A percentile compares a stretch with the other conserved stretches of the same genome.
These are phyloP conservation scores for Nibea albiflora DNA, from an alignment of 2,113 vertebrate species.

Conservation along the genomic window DNA sequence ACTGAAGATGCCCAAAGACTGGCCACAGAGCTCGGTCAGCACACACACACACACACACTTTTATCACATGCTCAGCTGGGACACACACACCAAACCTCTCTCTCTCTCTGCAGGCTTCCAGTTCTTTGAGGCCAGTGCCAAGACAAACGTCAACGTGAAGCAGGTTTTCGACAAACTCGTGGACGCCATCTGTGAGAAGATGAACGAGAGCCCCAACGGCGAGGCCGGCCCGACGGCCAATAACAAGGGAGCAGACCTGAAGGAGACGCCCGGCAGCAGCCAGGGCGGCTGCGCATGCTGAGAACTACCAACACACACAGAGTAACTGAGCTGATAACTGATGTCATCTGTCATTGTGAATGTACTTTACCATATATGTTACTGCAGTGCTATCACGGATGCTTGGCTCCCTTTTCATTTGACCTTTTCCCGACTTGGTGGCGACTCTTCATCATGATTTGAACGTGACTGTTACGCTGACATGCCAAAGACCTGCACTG, in stretches of 20 bases:
- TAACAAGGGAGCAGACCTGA: constrained; percentile 78
- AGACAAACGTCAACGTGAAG: constrained; percentile 92
- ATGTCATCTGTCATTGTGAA: constrained; percentile 40
- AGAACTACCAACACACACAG: constrained; percentile 31
- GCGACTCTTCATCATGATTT: background rate
- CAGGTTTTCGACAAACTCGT: constrained; percentile 92
- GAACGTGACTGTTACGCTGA: constrained; percentile 61
- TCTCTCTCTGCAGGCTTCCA: constrained; percentile 84
- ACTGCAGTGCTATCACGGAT: constrained; percentile 22
- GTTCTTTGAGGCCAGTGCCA: constrained; percentile 93
- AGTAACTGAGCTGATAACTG: background rate
- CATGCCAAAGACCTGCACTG: constrained; percentile 64
- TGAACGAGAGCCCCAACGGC: constrained; percentile 88
- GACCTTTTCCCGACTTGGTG: background rate
- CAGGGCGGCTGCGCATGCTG: constrained; percentile 87
- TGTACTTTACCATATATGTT: constrained; percentile 33
- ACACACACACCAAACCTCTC: constrained; percentile 8
- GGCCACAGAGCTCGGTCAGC: constrained; percentile 85
- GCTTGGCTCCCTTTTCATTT: constrained; percentile 1
- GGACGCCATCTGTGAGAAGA: constrained; percentile 91
- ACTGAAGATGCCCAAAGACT: constrained; percentile 82
- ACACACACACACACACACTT: background rate
- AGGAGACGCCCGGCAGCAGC: constrained; percentile 74
- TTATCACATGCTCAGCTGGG: background rate
- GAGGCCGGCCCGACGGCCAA: constrained; percentile 66